Evolutionary conservation across 2,113 vertebrate species (phyloP).

Genomic region (Azemiops feae): DNA sequence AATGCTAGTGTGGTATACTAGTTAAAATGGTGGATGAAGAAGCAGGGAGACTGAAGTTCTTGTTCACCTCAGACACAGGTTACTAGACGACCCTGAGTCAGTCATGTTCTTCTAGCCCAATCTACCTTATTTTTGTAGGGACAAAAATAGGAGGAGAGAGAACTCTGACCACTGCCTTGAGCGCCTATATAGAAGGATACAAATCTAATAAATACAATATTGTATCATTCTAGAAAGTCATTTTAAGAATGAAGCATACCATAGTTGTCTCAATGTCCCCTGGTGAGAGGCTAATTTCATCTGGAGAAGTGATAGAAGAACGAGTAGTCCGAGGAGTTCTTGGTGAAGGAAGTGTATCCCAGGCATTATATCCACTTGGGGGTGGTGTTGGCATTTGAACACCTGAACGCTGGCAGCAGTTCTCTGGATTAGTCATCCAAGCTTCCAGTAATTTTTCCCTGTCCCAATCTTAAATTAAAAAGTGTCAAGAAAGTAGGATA

Average conservation of each 20-base stretch:
- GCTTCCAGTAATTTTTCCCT: conserved; percentile 96
- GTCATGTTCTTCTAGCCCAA: not conserved
- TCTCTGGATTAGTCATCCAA: conserved; percentile 94
- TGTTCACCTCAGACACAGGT: not conserved
- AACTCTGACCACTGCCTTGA: not conserved
- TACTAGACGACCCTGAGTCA: not conserved
- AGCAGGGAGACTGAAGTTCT: not conserved
- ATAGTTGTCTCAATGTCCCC: conserved; percentile 84
- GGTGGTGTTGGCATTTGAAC: conserved; percentile 96
- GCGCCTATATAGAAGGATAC: not conserved
- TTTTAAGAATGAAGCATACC: conserved; percentile 67
- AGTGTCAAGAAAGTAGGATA: conserved; percentile 6
- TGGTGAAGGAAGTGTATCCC: conserved; percentile 94
- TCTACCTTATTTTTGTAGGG: not conserved
- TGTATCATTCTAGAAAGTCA: not conserved
- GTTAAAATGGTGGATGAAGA: not conserved
- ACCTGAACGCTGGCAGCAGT: conserved; percentile 95
- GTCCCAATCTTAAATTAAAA: conserved; percentile 88
- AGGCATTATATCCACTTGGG: conserved; percentile 92
- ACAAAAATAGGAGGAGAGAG: not conserved
- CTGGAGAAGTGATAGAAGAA: conserved; percentile 90
- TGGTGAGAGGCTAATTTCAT: conserved; percentile 89
- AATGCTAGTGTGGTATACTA: not conserved
- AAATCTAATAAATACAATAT: not conserved
- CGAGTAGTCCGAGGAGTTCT: conserved; percentile 90